Evolutionary conservation across 37 sponge, comb jelly and placozoan genomes (phyloP).

Genomic region (Haliclona indistincta): DNA sequence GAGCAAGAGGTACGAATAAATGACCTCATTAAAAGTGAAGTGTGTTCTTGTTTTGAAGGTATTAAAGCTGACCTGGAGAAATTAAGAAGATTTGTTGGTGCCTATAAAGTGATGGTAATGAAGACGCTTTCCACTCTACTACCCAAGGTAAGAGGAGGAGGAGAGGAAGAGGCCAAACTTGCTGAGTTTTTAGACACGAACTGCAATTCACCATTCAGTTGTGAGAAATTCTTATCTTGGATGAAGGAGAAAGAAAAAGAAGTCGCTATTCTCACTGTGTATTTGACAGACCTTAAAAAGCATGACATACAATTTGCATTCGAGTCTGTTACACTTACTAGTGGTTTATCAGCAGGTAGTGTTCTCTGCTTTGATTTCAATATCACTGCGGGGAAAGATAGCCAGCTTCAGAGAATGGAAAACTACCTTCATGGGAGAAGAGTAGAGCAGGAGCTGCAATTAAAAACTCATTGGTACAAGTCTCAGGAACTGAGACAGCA

Average conservation of each 20-base stretch:
- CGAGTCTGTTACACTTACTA: no score
- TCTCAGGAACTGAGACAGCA: no score
- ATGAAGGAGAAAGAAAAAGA: slow-evolving; percentile 32
- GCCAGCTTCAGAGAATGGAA: no score
- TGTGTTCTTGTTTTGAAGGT: background rate
- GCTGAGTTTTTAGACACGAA: background rate
- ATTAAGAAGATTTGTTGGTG: background rate
- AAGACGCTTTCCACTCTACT: slow-evolving; percentile 8
- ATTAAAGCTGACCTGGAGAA: slow-evolving; percentile 3
- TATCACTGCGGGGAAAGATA: no score
- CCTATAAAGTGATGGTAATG: slow-evolving; percentile 2
- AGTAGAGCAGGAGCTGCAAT: no score
- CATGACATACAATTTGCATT: no score
- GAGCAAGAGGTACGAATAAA: slow-evolving; percentile 1
- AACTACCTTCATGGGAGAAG: no score
- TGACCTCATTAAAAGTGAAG: slow-evolving; percentile 18
- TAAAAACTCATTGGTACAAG: no score
- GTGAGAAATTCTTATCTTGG: background rate
- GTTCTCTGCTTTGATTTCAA: no score
- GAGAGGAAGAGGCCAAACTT: slow-evolving; percentile 19
- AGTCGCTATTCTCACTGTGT: no score
- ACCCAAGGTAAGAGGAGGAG: slow-evolving; percentile 20
- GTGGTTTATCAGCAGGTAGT: no score
- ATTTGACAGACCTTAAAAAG: no score
- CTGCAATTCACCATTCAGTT: slow-evolving; percentile 26